Base-by-base conservation (phyloP, 2,888 invertebrate species). In the Cecidostiba fungosa region DNA sequence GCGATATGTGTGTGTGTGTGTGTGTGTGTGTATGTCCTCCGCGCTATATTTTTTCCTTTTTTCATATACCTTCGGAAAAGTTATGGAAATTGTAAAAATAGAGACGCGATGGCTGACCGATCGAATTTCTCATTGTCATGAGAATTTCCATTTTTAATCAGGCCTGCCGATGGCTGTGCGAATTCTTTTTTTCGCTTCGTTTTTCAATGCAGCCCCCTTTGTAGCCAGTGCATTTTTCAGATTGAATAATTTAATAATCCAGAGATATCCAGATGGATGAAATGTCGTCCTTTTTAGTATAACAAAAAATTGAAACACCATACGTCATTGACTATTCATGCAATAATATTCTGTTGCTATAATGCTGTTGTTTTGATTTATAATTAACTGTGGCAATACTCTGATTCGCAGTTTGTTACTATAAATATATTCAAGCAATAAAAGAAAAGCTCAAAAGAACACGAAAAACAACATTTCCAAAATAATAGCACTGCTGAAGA, bases 111-210 rank as follows among this genome's bases (percentile, higher is more conserved):
- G 54, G 54, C 16, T 50, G 62, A 0, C 19, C 74, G 74, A 81
- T 81, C 62, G 81, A 81, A 73, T 74, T 62, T 66, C 47, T 81
- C 81, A 74, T 66, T 74, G 81, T 74, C 74, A 74, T n/a, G 26
- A n/a, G 19, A 47, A 74, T 74, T 74, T 81, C 62, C 74, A 81
- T 81, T 81, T 74, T 81, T 81, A 74, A 81, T 81, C 74, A 29
- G 59, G 19, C 32, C 14, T 62, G n/a, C 43, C 26, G 32, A 32
- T 32, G 32, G 32, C 69, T 29, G 14, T 32, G 32, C 69, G 14
- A 32, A 8, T 19, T 43, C 16, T 66, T 29, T 78, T 39, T 62
- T 32, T 1, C 29, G 4, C 26, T 47, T 32, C 43, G 32, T 32
- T 69, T 78, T 16, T 3, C 19, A 47, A 10, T 29, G 12, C 69